Evolutionary conservation across 2,797 vertebrate species (phyloP).

Genomic region (Tinamus major): DNA sequence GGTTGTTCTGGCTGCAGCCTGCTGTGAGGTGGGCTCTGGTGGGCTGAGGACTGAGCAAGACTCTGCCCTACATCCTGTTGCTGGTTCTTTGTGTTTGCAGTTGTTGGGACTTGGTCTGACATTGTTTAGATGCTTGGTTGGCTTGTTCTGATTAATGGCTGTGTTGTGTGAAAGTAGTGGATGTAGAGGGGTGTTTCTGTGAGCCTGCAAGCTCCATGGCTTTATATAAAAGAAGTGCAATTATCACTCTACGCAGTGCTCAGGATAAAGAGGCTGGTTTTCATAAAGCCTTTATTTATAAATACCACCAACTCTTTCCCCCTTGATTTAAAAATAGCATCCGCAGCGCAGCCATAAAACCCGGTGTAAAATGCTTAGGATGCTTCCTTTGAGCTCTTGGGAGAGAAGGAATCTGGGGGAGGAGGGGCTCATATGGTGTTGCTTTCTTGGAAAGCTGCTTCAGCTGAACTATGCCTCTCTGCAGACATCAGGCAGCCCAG

Average conservation of each 20-base stretch:
- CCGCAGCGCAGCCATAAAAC: not conserved
- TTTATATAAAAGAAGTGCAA: not conserved
- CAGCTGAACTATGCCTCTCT: not conserved
- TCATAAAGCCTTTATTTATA: constrained; percentile 32
- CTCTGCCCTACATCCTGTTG: not conserved
- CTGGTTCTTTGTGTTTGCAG: not conserved
- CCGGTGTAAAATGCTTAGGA: not conserved
- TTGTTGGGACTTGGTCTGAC: not conserved
- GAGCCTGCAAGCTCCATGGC: accelerated
- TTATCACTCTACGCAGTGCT: not conserved
- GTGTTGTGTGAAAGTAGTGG: not conserved
- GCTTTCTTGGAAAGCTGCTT: constrained; percentile 61
- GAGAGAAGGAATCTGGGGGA: constrained; percentile 29
- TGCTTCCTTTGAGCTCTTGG: constrained; percentile 37
- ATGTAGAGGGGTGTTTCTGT: not conserved
- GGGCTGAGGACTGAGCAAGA: accelerated
- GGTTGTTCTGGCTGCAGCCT: not conserved
- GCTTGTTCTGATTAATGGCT: not conserved
- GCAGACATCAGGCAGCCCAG: not conserved
- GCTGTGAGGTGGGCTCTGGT: not conserved
- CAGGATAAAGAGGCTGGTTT: not conserved
- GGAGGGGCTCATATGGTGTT: not conserved
- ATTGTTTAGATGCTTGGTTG: not conserved
- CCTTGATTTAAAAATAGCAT: constrained; percentile 46
- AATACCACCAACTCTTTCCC: constrained; percentile 17